Base-by-base conservation (phyloP, 1,140 invertebrate genomes). In the Nomia melanderi region DNA sequence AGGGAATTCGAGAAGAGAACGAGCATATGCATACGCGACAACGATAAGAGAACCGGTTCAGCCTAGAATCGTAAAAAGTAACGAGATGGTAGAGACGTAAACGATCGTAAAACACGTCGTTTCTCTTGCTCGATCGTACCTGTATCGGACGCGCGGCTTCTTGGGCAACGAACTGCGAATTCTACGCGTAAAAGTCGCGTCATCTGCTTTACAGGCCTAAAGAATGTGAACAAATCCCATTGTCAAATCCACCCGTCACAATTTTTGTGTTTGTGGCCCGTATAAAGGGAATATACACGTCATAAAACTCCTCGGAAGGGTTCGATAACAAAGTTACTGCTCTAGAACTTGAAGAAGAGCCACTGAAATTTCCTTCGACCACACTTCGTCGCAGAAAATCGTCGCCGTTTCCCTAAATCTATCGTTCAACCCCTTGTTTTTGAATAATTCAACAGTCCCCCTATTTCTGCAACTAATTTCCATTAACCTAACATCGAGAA, bases 81-180 rank as follows among this genome's bases (percentile, higher is more conserved):
- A 87, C 77, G 77, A 75, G 60, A 81, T 77, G 62, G 81, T 81
- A 70, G 77, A 82, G 84, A 87, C 82, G 84, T 82, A 82, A 84
- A 84, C 77, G 79, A 83, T 83, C 71, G 56, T 66, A 73, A 64
- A 36, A 69, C 36, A 50, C 25, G 17, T 7, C 33, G 23, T 12
- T 63, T 31, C 33, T 39, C 59, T n/a, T 60, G 1, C 6, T 62
- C 36, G 23, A 73, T 59, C 1, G 25, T 25, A 54, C 31, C n/a
- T 17, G 31, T 8, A 14, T 27, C 2, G 29, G 53, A 29, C 14
- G 33, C n/a, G 39, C 29, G 31, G n/a, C n/a, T 50, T n/a, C 25
- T 71, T 47, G 12, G 6, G 23, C 47, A 20, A 39, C 11, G 17
- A 47, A 20, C 29, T 9, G 8, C n/a, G 25, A 63, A 54, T 74